Evolutionary conservation across 2,888 invertebrate genomes (phyloP).

Genomic region (Epicampocera succincta): DNA sequence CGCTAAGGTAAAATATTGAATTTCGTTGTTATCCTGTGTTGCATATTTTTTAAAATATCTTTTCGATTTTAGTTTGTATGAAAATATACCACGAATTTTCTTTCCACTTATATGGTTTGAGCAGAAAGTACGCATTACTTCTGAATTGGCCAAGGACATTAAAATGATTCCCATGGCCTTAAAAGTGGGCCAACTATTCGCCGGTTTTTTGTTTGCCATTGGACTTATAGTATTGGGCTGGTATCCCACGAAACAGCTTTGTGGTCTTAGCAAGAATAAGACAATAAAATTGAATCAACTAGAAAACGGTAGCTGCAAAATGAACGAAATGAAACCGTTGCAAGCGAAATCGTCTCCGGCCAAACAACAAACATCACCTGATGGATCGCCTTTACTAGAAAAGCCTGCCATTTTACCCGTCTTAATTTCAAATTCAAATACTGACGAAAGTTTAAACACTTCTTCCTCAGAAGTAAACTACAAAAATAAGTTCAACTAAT

Average conservation of each 20-base stretch:
- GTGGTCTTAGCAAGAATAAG: constrained; percentile 70
- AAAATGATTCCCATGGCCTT: constrained; percentile 83
- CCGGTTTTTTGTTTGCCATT: constrained; percentile 81
- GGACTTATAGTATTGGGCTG: constrained; percentile 81
- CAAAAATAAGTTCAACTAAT: constrained; percentile 31
- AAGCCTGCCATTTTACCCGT: constrained; percentile 34
- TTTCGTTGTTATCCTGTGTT: too few species aligned
- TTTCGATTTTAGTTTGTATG: constrained; percentile 83
- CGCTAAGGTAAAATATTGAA: constrained; percentile 84
- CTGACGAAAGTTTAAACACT: constrained; percentile 49
- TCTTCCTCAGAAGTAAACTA: constrained; percentile 43
- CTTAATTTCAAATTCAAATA: constrained; percentile 35
- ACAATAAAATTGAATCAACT: constrained; percentile 70
- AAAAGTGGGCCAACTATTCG: constrained; percentile 82
- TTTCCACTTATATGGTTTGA: constrained; percentile 92
- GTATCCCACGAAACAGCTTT: constrained; percentile 75
- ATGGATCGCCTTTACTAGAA: constrained; percentile 76
- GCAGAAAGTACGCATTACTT: constrained; percentile 85
- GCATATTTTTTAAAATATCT: too few species aligned
- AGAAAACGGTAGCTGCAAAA: constrained; percentile 73
- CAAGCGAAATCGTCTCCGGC: constrained; percentile 65
- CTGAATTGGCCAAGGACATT: constrained; percentile 84
- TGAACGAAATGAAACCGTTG: constrained; percentile 73
- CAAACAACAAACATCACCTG: constrained; percentile 71
- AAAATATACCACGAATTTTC: constrained; percentile 86